phyloP scores from a whole-genome alignment of 92 coral and sea anemone species.

The Palythoa grandiflora region DNA sequence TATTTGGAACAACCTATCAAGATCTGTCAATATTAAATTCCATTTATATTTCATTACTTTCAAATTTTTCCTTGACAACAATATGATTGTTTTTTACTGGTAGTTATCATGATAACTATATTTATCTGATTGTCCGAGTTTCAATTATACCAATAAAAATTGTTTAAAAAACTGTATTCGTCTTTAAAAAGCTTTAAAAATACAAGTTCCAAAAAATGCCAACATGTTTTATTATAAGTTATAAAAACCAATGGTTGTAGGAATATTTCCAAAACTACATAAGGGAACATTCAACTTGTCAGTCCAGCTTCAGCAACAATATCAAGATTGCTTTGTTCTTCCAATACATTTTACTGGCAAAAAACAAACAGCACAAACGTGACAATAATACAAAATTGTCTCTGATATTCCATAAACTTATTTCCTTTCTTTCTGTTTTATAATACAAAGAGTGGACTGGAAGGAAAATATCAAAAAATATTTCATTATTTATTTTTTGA shows the following conservation, averaged over 20 bases:
- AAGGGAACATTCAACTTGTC: too few relatives aligned
- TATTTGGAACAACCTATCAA: background rate
- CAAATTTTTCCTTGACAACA: background rate
- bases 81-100: background rate
- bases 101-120: background rate
- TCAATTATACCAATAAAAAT: background rate
- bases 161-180: background rate
- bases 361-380: background rate
- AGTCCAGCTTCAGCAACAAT: too few relatives aligned
- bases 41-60: background rate
- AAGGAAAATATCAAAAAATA: too few relatives aligned
- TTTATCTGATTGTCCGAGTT: background rate
- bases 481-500: too few relatives aligned
- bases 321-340: background rate
- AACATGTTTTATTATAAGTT: background rate
- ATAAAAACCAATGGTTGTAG: too few relatives aligned
- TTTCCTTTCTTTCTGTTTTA: background rate
- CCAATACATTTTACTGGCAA: background rate
- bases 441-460: background rate
- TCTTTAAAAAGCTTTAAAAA: conserved; percentile 14
- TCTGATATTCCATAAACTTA: background rate
- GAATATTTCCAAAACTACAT: too few relatives aligned
- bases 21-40: too few relatives aligned
- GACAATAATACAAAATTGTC: background rate
- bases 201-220: background rate